phyloP scores from a whole-genome alignment of 2,113 vertebrate genomes.

The Vulpes lagopus region DNA sequence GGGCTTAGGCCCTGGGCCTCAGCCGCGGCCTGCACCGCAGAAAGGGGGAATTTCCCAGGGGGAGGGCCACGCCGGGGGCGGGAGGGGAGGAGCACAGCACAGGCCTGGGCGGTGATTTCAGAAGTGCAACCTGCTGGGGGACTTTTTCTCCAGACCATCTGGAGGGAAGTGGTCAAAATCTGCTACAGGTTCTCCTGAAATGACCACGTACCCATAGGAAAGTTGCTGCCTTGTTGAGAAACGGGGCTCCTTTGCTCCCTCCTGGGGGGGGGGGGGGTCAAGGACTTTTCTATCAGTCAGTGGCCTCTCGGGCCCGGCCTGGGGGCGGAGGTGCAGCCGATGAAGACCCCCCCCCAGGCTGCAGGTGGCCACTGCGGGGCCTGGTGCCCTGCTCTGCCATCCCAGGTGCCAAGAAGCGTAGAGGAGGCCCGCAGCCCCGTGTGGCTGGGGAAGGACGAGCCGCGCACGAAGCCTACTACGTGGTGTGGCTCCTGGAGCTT shows the following conservation, averaged over 20 bases:
- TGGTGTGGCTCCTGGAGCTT: too few relatives aligned
- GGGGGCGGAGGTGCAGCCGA: neutral
- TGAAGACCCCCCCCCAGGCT: neutral
- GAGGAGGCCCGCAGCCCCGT: slow-evolving; percentile 9
- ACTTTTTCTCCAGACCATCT: slow-evolving; percentile 45
- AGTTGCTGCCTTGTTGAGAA: slow-evolving; percentile 35
- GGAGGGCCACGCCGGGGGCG: neutral
- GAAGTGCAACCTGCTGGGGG: neutral
- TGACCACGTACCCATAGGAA: neutral
- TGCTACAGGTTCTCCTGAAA: slow-evolving; percentile 57
- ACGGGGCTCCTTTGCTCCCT: slow-evolving; percentile 24
- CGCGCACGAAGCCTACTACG: too few relatives aligned
- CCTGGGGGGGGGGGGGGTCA: neutral
- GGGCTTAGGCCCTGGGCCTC: neutral
- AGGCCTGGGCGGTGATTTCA: neutral
- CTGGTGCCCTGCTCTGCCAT: neutral
- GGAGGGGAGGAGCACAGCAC: neutral
- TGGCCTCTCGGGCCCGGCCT: neutral
- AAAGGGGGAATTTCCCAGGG: neutral
- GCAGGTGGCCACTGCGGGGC: neutral
- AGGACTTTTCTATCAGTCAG: neutral
- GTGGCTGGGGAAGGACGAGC: too few relatives aligned
- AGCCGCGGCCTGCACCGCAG: neutral
- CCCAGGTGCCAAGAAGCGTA: slow-evolving; percentile 53
- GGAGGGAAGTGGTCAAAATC: slow-evolving; percentile 47